These are phyloP conservation scores for Drosophila anomelani DNA, from an alignment of 2,888 invertebrate genomes.

Conservation along the genomic window DNA sequence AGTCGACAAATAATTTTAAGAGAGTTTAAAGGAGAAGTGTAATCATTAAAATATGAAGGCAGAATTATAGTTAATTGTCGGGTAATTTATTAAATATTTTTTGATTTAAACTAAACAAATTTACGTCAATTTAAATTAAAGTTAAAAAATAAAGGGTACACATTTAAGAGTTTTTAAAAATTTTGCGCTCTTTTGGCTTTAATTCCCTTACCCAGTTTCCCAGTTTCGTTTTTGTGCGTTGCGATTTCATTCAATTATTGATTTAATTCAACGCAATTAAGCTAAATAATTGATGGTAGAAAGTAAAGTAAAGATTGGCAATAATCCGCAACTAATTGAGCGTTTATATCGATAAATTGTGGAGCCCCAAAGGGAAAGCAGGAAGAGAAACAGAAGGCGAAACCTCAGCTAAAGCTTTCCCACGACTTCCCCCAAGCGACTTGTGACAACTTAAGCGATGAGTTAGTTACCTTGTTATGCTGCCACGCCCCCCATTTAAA, in stretches of 20 bases:
- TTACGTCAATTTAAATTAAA: too few species aligned
- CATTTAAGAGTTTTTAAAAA: too few species aligned
- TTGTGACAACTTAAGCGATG: conserved; percentile 20
- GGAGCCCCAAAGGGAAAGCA: neutral
- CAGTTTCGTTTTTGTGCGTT: too few species aligned
- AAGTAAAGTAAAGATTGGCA: neutral
- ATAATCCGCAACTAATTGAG: conserved; percentile 25
- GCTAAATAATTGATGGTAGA: neutral
- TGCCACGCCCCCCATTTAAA: neutral
- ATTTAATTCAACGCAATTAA: conserved; percentile 9
- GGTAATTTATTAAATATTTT: too few species aligned
- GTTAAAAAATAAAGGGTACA: too few species aligned
- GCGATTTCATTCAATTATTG: neutral
- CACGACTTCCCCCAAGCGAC: neutral
- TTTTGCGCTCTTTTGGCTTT: neutral
- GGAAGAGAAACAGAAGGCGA: neutral
- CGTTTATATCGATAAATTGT: conserved; percentile 9
- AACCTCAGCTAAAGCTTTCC: neutral
- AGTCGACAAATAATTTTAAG: too few species aligned
- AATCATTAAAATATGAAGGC: neutral
- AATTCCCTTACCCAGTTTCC: neutral
- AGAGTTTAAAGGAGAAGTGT: neutral
- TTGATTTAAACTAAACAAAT: too few species aligned
- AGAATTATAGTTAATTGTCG: neutral
- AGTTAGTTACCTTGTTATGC: conserved; percentile 18